These are phyloP conservation scores for Turdus rufiventris DNA, from an alignment of 2,113 vertebrate genomes.

Conservation along the genomic window DNA sequence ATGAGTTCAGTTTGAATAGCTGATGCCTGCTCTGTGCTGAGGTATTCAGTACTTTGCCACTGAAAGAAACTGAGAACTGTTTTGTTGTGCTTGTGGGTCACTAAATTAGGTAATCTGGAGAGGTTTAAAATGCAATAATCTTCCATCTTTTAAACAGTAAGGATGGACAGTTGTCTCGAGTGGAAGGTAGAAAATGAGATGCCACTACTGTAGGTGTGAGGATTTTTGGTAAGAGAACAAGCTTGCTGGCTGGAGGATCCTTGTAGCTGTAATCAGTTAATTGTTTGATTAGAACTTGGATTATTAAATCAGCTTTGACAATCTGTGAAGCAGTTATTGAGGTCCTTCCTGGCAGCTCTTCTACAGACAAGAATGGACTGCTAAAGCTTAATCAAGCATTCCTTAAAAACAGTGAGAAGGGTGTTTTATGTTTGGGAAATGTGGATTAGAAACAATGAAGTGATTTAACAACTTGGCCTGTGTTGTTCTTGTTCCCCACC, in stretches of 20 bases:
- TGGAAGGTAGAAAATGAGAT: background rate
- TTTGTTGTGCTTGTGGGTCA: background rate
- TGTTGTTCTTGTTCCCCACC: background rate
- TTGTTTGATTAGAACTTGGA: background rate
- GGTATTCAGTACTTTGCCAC: background rate
- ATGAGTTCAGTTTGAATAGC: background rate
- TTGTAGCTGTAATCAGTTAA: background rate
- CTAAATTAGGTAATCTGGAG: background rate
- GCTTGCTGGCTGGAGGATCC: background rate
- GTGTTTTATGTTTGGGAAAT: background rate
- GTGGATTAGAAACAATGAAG: background rate
- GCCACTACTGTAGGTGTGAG: background rate
- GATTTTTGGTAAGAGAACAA: background rate
- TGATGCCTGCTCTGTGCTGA: background rate
- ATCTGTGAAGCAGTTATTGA: background rate
- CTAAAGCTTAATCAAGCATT: background rate
- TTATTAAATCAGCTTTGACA: background rate
- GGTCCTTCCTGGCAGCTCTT: background rate
- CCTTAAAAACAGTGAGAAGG: background rate
- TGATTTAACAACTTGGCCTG: background rate
- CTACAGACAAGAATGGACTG: background rate
- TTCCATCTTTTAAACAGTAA: background rate
- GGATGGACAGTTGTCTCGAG: background rate
- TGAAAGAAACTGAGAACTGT: background rate
- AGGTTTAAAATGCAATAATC: background rate